Base-by-base conservation (phyloP, 1,140 invertebrate species). In the Papilio dardanus region DNA sequence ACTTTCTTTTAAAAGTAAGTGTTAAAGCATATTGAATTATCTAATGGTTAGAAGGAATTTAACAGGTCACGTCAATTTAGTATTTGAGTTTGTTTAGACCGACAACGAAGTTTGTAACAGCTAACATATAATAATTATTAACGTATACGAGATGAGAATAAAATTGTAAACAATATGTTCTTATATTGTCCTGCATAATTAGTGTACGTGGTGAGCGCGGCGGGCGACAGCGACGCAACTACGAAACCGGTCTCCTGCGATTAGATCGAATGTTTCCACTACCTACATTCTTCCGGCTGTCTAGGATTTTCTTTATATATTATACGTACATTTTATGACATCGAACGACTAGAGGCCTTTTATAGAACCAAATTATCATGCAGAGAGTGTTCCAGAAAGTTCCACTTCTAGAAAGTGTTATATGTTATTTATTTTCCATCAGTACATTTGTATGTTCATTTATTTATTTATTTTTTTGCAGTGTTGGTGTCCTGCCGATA, bases 241-340 rank as follows among this genome's bases (percentile, higher is more conserved):
- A 54, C 21, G 8, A 62, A 62, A 62, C 54, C 54, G 54, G 54
- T 62, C 54, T 62, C 24, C 19, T 30, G 54, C 24, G 21, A 62
- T 62, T 62, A 62, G 54, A 62, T 62, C 54, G 54, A 62, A 62
- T 62, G 54, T 62, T 62, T 62, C 54, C 12, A 62, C 24, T 30
- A 1, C 10, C 24, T 28, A 28, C 21, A 28, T 28, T 62, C 54
- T 62, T 62, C 54, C 54, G 54, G 54, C 12, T 62, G 24, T 28
- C 24, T 30, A 62, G 8, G 24, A 62, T 62, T 14, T 28, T 14
- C 3, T 62, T 62, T 62, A 21, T 62, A 16, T 14, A 58, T 8
- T 24, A 28, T 28, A 62, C 21, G 6, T 14, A 14, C 10, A 8
- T 58, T 58, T 24, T 19, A 24, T 50, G 5, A 24, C 21, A 6